Evolutionary conservation across 2,797 vertebrate genomes (phyloP).

Genomic region (Mastacembelus armatus): DNA sequence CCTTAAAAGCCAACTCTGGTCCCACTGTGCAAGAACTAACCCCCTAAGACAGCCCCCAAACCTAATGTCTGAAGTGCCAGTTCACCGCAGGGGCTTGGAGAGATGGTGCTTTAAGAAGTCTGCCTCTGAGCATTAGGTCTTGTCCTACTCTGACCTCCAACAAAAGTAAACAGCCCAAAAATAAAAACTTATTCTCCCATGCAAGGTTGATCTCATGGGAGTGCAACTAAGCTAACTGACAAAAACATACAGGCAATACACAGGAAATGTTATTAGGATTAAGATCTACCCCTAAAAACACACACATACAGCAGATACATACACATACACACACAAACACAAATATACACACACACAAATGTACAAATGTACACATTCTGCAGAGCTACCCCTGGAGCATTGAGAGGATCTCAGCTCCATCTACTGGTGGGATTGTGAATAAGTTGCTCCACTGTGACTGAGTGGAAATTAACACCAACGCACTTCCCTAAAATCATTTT

Average conservation of each 20-base stretch:
- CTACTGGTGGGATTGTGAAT: conserved; percentile 69
- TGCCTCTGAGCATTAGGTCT: conserved; percentile 52
- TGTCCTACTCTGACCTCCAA: conserved; percentile 66
- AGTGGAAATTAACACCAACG: conserved; percentile 60
- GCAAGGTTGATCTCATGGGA: conserved; percentile 3
- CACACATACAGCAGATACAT: conserved; percentile 18
- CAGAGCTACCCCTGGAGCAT: conserved; percentile 47
- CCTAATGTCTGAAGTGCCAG: conserved; percentile 37
- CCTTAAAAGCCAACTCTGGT: conserved; percentile 53
- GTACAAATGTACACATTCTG: conserved; percentile 29
- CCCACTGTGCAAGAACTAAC: conserved; percentile 53
- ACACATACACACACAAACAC: conserved; percentile 4
- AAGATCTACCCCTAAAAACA: neutral
- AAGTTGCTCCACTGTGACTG: conserved; percentile 38
- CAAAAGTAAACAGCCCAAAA: conserved; percentile 50
- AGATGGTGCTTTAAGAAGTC: conserved; percentile 43
- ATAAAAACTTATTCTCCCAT: conserved; percentile 21
- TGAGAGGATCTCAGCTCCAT: conserved; percentile 77
- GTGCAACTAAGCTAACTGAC: neutral
- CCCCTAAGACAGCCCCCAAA: conserved; percentile 35
- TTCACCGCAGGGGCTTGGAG: conserved; percentile 40
- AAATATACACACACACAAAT: neutral
- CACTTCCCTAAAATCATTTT: conserved; percentile 68
- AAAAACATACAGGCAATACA: conserved; percentile 2
- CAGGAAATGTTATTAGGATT: neutral